Base-by-base conservation (phyloP, 2,113 vertebrate genomes). In the Hippopotamus amphibius region DNA sequence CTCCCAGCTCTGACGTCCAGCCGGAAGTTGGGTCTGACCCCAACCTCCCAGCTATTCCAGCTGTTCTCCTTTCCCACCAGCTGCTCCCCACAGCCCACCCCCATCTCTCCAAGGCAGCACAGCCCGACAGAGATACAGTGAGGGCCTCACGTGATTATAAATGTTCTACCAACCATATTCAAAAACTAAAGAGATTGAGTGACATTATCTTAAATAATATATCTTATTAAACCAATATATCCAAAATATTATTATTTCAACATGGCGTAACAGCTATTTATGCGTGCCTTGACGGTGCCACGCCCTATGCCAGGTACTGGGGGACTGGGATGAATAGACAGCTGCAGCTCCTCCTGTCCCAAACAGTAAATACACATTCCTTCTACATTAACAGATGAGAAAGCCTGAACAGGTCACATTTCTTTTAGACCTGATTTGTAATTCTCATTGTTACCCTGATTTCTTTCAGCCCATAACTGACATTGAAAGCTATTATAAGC, bases 391-490 rank as follows among this genome's bases (percentile, higher is more conserved):
- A 59, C 53, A 30, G 41, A 33, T 24, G 53, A 79, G 24, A 71
- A 80, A 69, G 26, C 12, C 43, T 61, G 22, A 46, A 57, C 9
- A 48, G 68, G 69, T 69, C 41, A 24, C 72, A 69, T 48, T 80
- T 88, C 83, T 80, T 37, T 88, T 48, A 69, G 72, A 68, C 15
- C 15, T 82, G 65, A 71, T 61, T 82, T 61, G 37, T 71, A 71
- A 61, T 82, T 92, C 66, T 59, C 63, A 57, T 26, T 81, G 50
- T 69, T 57, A 91, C 30, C 37, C 48, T 69, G 63, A 91, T 81
- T 91, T 90, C 88, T 76, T 85, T 61, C 41, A 59, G 41, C 41
- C 48, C n/a, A 30, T 30, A 13, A 93, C 53, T 30, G 33, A 71
- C 50, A 71, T 59, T 80, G 74, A 71, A 81, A 81, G n/a, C 65